Conservation (phyloP, 2,888 invertebrate species). For the Chymomyza procnemis region DNA sequence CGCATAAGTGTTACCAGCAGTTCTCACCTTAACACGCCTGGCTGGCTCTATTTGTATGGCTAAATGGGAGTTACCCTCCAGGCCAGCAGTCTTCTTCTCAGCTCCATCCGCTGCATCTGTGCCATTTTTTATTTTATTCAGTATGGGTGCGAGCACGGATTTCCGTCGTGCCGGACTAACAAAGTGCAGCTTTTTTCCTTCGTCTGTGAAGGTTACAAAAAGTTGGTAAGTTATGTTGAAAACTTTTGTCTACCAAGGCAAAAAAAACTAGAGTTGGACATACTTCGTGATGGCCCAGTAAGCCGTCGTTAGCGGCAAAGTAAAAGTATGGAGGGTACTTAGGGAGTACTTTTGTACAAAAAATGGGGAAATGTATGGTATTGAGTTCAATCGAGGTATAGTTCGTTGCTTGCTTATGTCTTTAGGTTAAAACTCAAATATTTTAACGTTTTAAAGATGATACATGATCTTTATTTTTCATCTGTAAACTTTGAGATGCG, state of each 20-base stretch:
- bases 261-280: background rate
- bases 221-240: background rate
- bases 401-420: too few species aligned
- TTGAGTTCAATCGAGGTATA: too few species aligned
- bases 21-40: constrained; percentile 78
- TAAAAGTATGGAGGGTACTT: too few species aligned
- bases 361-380: too few species aligned
- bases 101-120: constrained; percentile 59
- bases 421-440: too few species aligned
- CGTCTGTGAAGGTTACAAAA: constrained; percentile 59
- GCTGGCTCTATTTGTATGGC: constrained; percentile 77
- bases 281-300: background rate
- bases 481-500: too few species aligned
- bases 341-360: too few species aligned
- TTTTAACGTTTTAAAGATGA: too few species aligned
- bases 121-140: constrained; percentile 77
- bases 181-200: constrained; percentile 78
- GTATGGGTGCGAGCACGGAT: constrained; percentile 76
- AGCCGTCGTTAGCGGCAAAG: background rate
- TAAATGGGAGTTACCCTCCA: constrained; percentile 72
- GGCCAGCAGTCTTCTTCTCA: constrained; percentile 68
- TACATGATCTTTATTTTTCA: too few species aligned
- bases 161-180: constrained; percentile 77
- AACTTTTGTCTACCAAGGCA: background rate
- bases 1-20: background rate